Evolutionary conservation across 2,113 vertebrate species (phyloP).

Genomic region (Dascyllus trimaculatus): DNA sequence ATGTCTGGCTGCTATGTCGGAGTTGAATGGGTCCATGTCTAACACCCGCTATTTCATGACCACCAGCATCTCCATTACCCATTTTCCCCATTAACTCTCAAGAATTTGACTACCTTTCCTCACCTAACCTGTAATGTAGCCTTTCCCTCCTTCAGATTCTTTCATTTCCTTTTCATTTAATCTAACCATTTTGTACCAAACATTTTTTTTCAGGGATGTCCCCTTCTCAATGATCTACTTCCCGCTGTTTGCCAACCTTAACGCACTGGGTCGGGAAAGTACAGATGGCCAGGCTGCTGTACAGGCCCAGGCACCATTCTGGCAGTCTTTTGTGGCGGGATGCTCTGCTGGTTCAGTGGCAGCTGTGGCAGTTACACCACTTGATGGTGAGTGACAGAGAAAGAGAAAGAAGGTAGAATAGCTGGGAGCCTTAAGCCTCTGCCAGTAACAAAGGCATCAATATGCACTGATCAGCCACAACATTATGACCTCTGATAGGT

Average conservation of each 20-base stretch:
- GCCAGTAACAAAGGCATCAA: no score
- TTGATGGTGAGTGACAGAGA: conserved; percentile 80
- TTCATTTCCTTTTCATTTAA: no score
- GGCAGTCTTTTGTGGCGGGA: conserved; percentile 86
- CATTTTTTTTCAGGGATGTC: conserved; percentile 80
- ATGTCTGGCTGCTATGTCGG: conserved; percentile 58
- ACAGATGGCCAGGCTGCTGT: conserved; percentile 43
- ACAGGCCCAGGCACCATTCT: conserved; percentile 80
- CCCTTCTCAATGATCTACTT: conserved; percentile 91
- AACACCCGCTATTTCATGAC: no score
- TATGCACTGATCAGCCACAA: no score
- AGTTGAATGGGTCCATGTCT: conserved; percentile 26
- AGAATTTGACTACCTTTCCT: no score
- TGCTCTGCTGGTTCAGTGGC: conserved; percentile 84
- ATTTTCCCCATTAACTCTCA: no score
- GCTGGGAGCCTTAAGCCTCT: no score
- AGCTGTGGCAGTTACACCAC: conserved; percentile 88
- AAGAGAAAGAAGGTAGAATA: not conserved
- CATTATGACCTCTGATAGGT: no score
- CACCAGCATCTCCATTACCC: not conserved
- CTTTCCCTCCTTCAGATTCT: no score
- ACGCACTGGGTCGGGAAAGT: conserved; percentile 76
- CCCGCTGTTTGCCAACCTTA: conserved; percentile 88
- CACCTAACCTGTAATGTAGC: no score
- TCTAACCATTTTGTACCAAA: not conserved